Conservation (phyloP, 35 echinoderm and acorn worm species). For the Ophioderma brevispina region DNA sequence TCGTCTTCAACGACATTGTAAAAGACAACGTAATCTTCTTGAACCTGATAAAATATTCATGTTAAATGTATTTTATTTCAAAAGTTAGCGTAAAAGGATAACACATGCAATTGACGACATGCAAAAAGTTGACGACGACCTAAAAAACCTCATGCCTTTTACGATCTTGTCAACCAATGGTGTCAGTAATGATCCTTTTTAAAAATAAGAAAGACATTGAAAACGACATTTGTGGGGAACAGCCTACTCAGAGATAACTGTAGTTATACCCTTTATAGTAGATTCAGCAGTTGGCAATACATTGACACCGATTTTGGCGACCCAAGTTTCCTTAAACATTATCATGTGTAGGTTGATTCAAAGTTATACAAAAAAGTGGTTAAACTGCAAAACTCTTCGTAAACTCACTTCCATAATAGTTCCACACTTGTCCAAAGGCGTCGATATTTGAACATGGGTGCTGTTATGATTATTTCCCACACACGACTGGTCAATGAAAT, state of each 20-base stretch:
- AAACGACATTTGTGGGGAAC: no score
- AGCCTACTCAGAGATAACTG: no score
- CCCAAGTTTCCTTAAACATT: not conserved
- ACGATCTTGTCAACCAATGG: no score
- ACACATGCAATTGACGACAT: no score
- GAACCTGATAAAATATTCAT: no score
- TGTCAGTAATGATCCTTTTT: no score
- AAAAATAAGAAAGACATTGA: not conserved
- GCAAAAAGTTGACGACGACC: not conserved
- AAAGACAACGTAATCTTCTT: not conserved
- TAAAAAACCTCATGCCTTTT: not conserved
- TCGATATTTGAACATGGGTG: not conserved
- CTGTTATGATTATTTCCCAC: not conserved
- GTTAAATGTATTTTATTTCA: no score
- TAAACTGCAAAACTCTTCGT: not conserved
- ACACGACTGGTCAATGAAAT: constrained; percentile 8
- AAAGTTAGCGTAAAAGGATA: no score
- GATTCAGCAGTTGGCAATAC: not conserved
- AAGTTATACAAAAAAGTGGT: not conserved
- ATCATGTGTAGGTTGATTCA: not conserved
- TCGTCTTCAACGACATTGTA: not conserved
- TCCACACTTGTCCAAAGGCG: not conserved
- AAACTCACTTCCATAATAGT: not conserved
- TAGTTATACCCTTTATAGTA: no score
- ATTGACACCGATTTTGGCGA: not conserved